Evolutionary conservation across 2,797 vertebrate genomes (phyloP), one percentile per base, ranked within the genome.

Genomic region (Caiman crocodilus): DNA sequence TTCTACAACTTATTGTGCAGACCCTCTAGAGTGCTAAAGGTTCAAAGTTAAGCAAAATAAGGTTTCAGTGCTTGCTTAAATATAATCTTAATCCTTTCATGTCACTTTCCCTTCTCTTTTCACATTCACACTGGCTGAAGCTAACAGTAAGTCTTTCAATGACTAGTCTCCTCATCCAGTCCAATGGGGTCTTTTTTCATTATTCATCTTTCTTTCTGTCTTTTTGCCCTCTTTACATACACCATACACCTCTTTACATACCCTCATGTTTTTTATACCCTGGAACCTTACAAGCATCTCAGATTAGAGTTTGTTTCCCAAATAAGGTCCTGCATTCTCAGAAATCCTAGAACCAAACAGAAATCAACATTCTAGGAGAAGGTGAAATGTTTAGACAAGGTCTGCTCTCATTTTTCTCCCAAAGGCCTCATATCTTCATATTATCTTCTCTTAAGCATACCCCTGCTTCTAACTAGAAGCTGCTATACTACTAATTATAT

Each of bases 21-120:
- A 85, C 28, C 84, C 79, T 82, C 28, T 26, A 86, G 88, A 84
- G 57, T 28, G 23, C 23, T 71, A 35, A 90, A 76, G 69, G 95
- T 85, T 76, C 69, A 90, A 25, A 57, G 21, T 60, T 13, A 85
- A 64, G 21, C 11, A 89, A 93, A 92, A 71, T 28, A 82, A 76
- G 14, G 30, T 76, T 92, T 91, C 82, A 85, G 20, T 84, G 15
- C 6, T 89, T 60, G 30, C 77, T 85, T 59, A 20, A 67, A 16
- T 85, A 17, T 59, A 87, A 63, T 4, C 35, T 82, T 56, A 71
- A 35, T 4, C 23, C 79, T 42, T 93, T 87, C 1, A 2, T 89
- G 94, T 91, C 65, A 65, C 82, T 85, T 85, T 58, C 69, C 56
- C 15, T 82, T 57, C 60, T 90, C 64, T n/a, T 0, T 61, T 30